Evolutionary conservation across 2,113 vertebrate genomes (phyloP), one percentile per base, ranked within the genome.

Genomic region (Onychostruthus taczanowskii): DNA sequence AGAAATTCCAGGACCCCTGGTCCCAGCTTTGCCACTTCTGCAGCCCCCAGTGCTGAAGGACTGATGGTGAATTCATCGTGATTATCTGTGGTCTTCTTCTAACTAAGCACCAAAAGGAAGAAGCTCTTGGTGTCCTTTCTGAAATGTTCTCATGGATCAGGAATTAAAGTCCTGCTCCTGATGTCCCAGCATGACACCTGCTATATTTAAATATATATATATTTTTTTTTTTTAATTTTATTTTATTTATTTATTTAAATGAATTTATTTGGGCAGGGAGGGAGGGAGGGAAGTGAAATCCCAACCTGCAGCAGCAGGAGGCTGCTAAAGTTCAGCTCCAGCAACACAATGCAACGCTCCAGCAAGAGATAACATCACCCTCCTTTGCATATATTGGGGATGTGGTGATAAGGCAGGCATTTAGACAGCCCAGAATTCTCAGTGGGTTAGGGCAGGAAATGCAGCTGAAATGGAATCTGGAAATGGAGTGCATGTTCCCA

Each of bases 281-380:
- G 67, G 72, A 75, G 64, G 83, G 72, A 47, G 69, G 49, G 77
- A 56, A 63, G n/a, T 76, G 62, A 84, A 95, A 95, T 47, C 39
- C 37, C 84, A 87, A 62, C 35, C 21, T 53, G 68, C 77, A 89
- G 49, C 66, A 91, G 72, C 79, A 79, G 41, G 50, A 93, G 59
- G 72, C 50, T 86, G 81, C 53, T 61, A 0, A 47, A 82, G 46
- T 47, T 74, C 80, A 56, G 9, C 43, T 64, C 63, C 63, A 68
- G 88, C 52, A 76, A 26, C 6, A 23, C 62, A 81, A n/a, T 3
- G 11, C 59, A 52, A 44, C 56, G 28, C 37, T 53, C 62, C 21
- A 59, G 89, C 70, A 13, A 9, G 2, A 88, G 91, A 89, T 90
- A 90, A 53, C 86, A 96, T 83, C 87, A 35, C 49, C 20, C 14